phyloP scores from a whole-genome alignment of 2,888 invertebrate species.

The Eumerus sabulonum region DNA sequence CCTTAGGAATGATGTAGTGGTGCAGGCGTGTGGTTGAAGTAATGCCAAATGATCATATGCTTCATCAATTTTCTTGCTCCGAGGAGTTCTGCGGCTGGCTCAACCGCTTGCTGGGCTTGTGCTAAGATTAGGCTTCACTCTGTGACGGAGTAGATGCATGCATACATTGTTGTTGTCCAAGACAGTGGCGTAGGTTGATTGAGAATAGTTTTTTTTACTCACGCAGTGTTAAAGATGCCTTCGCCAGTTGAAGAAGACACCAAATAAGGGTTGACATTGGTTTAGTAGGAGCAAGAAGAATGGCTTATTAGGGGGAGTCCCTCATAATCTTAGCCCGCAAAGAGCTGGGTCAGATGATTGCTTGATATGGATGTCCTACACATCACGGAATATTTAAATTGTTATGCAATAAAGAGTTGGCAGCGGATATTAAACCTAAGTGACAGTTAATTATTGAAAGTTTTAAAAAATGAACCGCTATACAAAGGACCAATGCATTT shows the following conservation, averaged over 20 bases:
- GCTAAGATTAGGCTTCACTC: not conserved
- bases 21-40: constrained; percentile 38
- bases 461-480: too few species aligned
- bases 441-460: too few species aligned
- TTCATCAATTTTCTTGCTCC: constrained; percentile 28
- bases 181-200: constrained; percentile 18
- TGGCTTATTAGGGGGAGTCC: too few species aligned
- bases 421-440: too few species aligned
- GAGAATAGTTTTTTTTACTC: not conserved
- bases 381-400: too few species aligned
- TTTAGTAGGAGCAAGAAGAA: too few species aligned
- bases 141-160: not conserved
- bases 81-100: constrained; percentile 18
- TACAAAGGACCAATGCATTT: too few species aligned
- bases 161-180: not conserved
- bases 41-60: constrained; percentile 26
- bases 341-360: too few species aligned
- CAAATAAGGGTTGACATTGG: not conserved
- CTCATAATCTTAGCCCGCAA: too few species aligned
- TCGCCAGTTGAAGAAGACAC: not conserved
- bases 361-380: too few species aligned
- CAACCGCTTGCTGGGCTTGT: constrained; percentile 2
- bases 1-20: not conserved
- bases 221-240: not conserved
- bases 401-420: too few species aligned